Conservation (phyloP, 1,140 invertebrate genomes). For the Camponotus floridanus region DNA sequence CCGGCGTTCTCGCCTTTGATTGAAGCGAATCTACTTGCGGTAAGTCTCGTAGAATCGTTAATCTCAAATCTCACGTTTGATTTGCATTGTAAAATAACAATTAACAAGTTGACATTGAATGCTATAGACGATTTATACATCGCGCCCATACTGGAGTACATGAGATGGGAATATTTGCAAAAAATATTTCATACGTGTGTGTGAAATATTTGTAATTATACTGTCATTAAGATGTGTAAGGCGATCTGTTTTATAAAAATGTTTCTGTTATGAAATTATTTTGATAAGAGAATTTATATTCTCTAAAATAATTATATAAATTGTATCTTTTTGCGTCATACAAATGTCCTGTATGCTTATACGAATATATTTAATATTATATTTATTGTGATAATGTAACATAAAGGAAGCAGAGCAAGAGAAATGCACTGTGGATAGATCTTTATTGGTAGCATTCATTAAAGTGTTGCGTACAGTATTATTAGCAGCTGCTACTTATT, state of each 20-base stretch:
- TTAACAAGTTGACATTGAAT: not conserved
- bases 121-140: not conserved
- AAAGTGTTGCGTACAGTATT: constrained; percentile 13
- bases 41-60: constrained; percentile 44
- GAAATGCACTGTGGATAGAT: not conserved
- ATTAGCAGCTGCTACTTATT: constrained; percentile 45
- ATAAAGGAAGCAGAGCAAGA: not conserved
- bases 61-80: not conserved
- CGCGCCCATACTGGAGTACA: not conserved
- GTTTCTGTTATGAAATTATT: not conserved
- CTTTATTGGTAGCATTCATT: constrained; percentile 3
- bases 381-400: not conserved
- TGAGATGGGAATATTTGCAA: not conserved
- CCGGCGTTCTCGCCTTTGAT: constrained; percentile 71
- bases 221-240: not conserved
- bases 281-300: not conserved
- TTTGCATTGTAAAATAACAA: not conserved
- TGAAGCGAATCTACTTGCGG: constrained; percentile 53
- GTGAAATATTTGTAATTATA: no score
- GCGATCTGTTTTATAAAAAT: not conserved
- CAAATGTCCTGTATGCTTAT: not conserved
- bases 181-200: no score
- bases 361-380: not conserved
- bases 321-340: not conserved
- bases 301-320: not conserved